Evolutionary conservation across 2,797 vertebrate genomes (phyloP).

Genomic region (Brachyrhaphis roseni): DNA sequence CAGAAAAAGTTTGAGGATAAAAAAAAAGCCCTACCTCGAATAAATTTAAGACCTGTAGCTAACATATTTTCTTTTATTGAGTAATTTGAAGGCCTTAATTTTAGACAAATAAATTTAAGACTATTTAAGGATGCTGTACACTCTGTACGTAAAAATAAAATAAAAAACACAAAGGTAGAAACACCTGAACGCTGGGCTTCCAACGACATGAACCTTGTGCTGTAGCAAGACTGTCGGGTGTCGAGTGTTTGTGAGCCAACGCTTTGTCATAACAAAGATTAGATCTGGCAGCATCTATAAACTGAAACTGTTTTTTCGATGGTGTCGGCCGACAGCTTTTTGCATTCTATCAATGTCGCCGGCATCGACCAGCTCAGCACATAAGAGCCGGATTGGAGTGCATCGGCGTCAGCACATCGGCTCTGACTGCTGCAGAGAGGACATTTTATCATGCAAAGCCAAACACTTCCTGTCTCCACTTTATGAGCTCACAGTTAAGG

Average conservation of each 20-base stretch:
- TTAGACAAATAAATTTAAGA: too few relatives aligned
- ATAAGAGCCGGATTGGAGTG: slow-evolving; percentile 47
- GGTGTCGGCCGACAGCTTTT: slow-evolving; percentile 63
- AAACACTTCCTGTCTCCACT: slow-evolving; percentile 25
- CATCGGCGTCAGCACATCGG: slow-evolving; percentile 62
- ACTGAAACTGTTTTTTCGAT: slow-evolving; percentile 46
- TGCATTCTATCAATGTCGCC: slow-evolving; percentile 71
- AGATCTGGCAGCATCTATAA: slow-evolving; percentile 43
- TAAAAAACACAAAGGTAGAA: slow-evolving; percentile 35
- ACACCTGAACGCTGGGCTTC: slow-evolving; percentile 56
- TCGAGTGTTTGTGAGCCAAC: slow-evolving; percentile 15
- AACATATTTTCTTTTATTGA: too few relatives aligned
- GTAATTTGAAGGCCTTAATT: too few relatives aligned
- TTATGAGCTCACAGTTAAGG: slow-evolving; percentile 17
- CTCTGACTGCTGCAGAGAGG: slow-evolving; percentile 20
- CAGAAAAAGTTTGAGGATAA: too few relatives aligned
- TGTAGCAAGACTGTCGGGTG: slow-evolving; percentile 3
- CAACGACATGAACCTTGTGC: slow-evolving; percentile 17
- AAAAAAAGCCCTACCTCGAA: too few relatives aligned
- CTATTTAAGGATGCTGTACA: too few relatives aligned
- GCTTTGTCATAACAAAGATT: slow-evolving; percentile 58
- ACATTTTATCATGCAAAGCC: slow-evolving; percentile 28
- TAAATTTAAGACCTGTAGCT: too few relatives aligned
- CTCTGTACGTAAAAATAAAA: slow-evolving; percentile 36
- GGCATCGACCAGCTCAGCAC: slow-evolving; percentile 66